A percentile compares a stretch with the other conserved stretches of the same genome.
Evolutionary conservation across 2,888 invertebrate species (phyloP).

Genomic region (Lasius fuliginosus): DNA sequence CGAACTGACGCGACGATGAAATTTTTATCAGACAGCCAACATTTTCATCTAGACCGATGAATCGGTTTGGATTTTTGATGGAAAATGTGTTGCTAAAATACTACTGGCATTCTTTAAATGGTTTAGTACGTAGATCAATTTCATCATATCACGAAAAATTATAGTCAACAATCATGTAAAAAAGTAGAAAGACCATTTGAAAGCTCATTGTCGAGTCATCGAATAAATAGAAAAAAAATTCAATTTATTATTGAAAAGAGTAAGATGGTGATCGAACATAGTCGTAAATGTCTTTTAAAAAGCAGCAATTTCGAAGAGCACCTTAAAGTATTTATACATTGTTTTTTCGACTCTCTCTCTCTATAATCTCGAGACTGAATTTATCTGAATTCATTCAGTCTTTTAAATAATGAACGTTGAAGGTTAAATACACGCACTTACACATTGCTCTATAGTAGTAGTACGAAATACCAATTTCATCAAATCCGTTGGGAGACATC

Average conservation of each 20-base stretch:
- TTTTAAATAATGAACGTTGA: slow-evolving; percentile 35
- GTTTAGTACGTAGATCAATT: not conserved
- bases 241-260: not conserved
- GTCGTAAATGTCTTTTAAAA: not conserved
- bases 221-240: not conserved
- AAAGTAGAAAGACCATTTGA: not conserved
- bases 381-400: slow-evolving; percentile 33
- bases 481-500: slow-evolving; percentile 45
- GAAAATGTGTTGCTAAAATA: not conserved
- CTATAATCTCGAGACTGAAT: not conserved
- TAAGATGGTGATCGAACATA: not conserved
- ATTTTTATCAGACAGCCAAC: slow-evolving; percentile 26
- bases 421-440: slow-evolving; percentile 11
- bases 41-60: not conserved
- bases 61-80: not conserved
- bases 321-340: not conserved
- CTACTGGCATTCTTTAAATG: not conserved
- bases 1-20: not conserved
- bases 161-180: not conserved
- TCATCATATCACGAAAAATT: slow-evolving; percentile 9
- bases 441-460: slow-evolving; percentile 11
- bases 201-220: not conserved
- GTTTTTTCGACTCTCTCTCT: not conserved
- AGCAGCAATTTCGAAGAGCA: not conserved
- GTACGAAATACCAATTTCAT: slow-evolving; percentile 48